phyloP scores from a whole-genome alignment of 1,140 invertebrate species.

The Hyles vespertilio region DNA sequence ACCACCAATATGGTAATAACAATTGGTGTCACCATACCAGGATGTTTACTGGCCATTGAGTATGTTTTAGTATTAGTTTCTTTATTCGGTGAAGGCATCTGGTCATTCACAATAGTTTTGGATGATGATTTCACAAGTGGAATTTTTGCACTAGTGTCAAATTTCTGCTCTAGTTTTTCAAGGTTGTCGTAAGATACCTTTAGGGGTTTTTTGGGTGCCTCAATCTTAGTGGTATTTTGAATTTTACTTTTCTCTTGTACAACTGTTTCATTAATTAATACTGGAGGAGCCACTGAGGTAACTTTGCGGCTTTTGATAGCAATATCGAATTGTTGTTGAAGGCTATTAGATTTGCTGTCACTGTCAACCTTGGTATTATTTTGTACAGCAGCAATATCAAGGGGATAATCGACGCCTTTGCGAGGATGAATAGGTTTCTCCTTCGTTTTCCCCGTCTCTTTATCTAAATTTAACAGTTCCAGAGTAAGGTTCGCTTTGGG shows the following conservation, averaged over 20 bases:
- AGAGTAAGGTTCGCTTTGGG: slow-evolving; percentile 33
- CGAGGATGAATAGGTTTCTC: slow-evolving; percentile 38
- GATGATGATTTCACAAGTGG: slow-evolving; percentile 18
- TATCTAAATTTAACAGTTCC: slow-evolving; percentile 33
- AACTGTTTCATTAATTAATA: no score
- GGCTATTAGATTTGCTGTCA: background rate
- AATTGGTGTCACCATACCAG: slow-evolving; percentile 80
- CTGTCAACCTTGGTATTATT: slow-evolving; percentile 7
- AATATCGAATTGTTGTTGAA: no score
- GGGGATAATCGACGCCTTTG: slow-evolving; percentile 36
- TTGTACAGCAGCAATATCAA: slow-evolving; percentile 11
- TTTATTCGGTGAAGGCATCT: slow-evolving; percentile 25
- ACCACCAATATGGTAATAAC: slow-evolving; percentile 80
- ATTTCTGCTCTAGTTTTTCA: slow-evolving; percentile 6
- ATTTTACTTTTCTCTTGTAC: background rate
- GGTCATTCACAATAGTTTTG: slow-evolving; percentile 13
- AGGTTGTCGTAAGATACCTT: slow-evolving; percentile 21
- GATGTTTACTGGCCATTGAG: slow-evolving; percentile 39
- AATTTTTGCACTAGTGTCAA: slow-evolving; percentile 5
- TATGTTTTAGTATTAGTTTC: slow-evolving; percentile 13
- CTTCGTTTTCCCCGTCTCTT: slow-evolving; percentile 36
- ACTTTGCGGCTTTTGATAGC: no score
- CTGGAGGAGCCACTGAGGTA: no score
- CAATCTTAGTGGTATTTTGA: background rate
- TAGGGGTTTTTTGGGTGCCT: slow-evolving; percentile 21